These are phyloP conservation scores for Sipha maydis DNA, from an alignment of 2,888 invertebrate species.

Conservation along the genomic window DNA sequence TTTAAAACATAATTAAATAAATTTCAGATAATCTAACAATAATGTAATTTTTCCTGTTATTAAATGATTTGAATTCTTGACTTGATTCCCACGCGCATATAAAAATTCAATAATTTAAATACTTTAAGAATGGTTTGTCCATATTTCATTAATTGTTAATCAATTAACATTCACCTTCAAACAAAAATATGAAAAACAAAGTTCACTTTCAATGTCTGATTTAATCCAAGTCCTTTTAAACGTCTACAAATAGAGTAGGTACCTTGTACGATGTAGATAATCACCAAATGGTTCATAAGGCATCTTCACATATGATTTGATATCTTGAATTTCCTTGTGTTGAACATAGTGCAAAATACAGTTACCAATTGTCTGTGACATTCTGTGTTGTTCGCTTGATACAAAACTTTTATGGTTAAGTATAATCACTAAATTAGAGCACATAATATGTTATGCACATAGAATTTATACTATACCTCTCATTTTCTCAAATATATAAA, in stretches of 20 bases:
- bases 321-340: conserved; percentile 47
- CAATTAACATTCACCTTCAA: conserved; percentile 60
- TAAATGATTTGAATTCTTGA: conserved; percentile 37
- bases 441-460: conserved; percentile 57
- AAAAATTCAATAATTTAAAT: conserved; percentile 42
- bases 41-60: conserved; percentile 18
- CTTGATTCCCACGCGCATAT: conserved; percentile 45
- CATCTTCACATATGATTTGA: conserved; percentile 47
- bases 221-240: conserved; percentile 52
- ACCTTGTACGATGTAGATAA: conserved; percentile 54
- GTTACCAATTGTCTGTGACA: conserved; percentile 50
- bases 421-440: conserved; percentile 58
- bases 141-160: conserved; percentile 42
- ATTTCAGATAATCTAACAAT: conserved; percentile 13
- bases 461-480: conserved; percentile 60
- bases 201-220: conserved; percentile 46
- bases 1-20: conserved; percentile 27
- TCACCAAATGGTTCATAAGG: conserved; percentile 34
- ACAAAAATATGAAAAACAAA: conserved; percentile 58
- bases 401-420: conserved; percentile 62
- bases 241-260: conserved; percentile 53
- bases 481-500: conserved; percentile 44
- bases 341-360: conserved; percentile 37
- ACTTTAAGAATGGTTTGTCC: conserved; percentile 31
- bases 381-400: conserved; percentile 50